These are phyloP conservation scores for Eupeodes latifasciatus DNA, from an alignment of 2,888 invertebrate species.

Conservation along the genomic window DNA sequence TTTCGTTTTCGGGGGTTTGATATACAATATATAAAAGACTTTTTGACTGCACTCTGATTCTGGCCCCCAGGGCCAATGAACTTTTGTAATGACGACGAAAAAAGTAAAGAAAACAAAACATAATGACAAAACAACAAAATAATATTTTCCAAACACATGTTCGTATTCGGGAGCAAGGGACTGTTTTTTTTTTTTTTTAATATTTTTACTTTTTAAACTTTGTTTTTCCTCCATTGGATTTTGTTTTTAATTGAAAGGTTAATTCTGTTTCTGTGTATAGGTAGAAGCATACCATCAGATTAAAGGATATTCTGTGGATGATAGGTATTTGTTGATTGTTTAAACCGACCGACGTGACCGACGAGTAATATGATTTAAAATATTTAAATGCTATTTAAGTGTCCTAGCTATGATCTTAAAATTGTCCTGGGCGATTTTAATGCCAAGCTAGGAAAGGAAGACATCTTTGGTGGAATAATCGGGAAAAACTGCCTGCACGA, in stretches of 20 bases:
- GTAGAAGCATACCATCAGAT: too few species aligned
- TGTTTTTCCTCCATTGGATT: neutral
- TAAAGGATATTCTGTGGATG: too few species aligned
- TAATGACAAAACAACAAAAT: neutral
- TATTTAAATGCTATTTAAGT: too few species aligned
- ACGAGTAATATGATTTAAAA: too few species aligned
- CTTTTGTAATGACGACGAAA: conserved; percentile 42
- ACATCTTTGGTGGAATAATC: too few species aligned
- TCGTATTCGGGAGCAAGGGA: conserved; percentile 18
- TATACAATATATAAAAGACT: conserved; percentile 4
- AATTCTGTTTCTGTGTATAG: neutral
- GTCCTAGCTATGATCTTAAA: too few species aligned
- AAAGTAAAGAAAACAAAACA: conserved; percentile 4
- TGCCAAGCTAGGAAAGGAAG: too few species aligned
- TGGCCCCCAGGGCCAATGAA: conserved; percentile 39
- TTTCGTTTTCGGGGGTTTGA: conserved; percentile 27
- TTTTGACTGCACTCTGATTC: conserved; percentile 13
- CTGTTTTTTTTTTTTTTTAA: neutral
- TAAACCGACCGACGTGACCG: too few species aligned
- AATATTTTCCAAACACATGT: conserved; percentile 28
- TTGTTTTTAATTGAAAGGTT: neutral
- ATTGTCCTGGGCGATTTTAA: too few species aligned
- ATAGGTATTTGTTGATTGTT: too few species aligned
- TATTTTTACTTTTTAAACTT: neutral
- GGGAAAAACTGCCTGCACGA: too few species aligned